These are phyloP conservation scores for Agrilus mali DNA, from an alignment of 2,888 invertebrate species.

Conservation along the genomic window DNA sequence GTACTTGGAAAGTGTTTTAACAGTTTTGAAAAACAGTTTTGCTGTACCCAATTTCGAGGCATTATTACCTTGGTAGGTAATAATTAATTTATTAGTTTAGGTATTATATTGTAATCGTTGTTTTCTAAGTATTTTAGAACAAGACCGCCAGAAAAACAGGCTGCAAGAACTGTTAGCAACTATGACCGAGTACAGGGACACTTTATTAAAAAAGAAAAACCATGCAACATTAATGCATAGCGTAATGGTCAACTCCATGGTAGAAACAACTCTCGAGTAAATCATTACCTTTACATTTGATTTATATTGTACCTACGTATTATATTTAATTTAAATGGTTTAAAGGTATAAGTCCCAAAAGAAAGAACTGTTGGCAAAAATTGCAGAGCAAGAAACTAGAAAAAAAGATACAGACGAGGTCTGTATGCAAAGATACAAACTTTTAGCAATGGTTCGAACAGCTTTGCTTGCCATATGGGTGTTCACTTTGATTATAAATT, in stretches of 20 bases:
- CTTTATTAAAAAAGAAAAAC: conserved; percentile 20
- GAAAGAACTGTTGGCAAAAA: conserved; percentile 32
- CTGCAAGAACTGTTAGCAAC: conserved; percentile 19
- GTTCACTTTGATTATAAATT: no score
- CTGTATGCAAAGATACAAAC: conserved; percentile 37
- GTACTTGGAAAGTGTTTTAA: conserved; percentile 31
- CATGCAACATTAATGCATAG: conserved; percentile 21
- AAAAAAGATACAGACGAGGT: conserved; percentile 31
- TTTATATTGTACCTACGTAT: no score
- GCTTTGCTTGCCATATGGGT: conserved; percentile 29
- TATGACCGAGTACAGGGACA: conserved; percentile 19
- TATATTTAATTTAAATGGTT: background rate
- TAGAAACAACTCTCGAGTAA: conserved; percentile 23
- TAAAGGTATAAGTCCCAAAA: conserved; percentile 40
- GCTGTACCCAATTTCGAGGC: conserved; percentile 33
- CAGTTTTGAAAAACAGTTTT: conserved; percentile 29
- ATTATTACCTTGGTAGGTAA: conserved; percentile 32
- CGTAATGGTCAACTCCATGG: conserved; percentile 22
- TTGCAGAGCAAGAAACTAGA: conserved; percentile 35
- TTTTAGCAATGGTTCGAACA: conserved; percentile 44
- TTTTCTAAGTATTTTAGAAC: conserved; percentile 22
- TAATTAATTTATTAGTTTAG: background rate
- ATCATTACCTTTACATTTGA: conserved; percentile 5
- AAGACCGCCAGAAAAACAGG: conserved; percentile 21
- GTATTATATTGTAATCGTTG: background rate